Percentiles rank a stretch among this genome's conserved stretches.
These are phyloP conservation scores for Bos javanicus DNA, from an alignment of 2,113 vertebrate genomes.

Conservation along the genomic window DNA sequence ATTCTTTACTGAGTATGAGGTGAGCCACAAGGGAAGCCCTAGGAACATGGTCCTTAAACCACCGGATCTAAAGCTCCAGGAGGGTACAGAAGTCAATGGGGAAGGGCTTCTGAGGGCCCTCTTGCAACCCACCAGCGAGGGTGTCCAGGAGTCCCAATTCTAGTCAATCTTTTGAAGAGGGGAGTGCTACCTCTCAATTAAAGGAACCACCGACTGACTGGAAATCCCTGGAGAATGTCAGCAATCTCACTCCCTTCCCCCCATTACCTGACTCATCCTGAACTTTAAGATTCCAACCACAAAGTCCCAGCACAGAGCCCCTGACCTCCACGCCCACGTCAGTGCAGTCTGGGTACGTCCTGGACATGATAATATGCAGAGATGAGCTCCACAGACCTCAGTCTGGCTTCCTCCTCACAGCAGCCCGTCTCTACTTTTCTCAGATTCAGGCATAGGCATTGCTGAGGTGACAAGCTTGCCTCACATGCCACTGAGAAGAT, in stretches of 20 bases:
- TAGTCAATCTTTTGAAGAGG: background rate
- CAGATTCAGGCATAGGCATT: background rate
- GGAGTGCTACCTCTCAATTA: background rate
- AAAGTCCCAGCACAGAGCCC: background rate
- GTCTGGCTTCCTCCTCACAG: background rate
- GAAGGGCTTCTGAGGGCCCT: background rate
- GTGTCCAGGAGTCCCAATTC: background rate
- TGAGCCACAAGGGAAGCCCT: background rate
- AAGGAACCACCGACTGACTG: background rate
- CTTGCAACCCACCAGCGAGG: background rate
- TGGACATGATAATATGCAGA: rapidly evolving
- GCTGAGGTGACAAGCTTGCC: background rate
- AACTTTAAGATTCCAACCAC: background rate
- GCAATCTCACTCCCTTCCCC: too few relatives aligned
- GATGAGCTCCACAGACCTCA: background rate
- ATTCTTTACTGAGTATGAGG: background rate
- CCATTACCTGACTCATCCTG: background rate
- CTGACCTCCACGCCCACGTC: background rate
- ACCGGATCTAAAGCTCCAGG: background rate
- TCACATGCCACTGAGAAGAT: background rate
- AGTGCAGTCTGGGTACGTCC: rapidly evolving
- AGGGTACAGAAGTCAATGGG: background rate
- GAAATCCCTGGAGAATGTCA: background rate
- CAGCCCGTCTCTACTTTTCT: background rate
- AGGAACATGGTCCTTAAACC: background rate